Evolutionary conservation across 2,113 vertebrate genomes (phyloP).

Genomic region (Elephas maximus): DNA sequence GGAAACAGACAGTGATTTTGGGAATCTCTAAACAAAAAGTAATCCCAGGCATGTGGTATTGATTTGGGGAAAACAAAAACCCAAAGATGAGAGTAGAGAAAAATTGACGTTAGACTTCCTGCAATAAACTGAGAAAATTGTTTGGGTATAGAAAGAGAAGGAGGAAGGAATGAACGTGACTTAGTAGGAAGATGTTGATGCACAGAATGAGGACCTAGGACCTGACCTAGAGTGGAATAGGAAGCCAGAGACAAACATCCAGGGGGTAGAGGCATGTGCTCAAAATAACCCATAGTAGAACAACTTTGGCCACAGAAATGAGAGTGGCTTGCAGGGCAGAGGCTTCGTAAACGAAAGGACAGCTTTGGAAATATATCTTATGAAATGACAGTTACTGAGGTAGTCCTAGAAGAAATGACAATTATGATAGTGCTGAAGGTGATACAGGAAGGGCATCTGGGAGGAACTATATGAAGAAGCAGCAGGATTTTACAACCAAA

Average conservation of each 20-base stretch:
- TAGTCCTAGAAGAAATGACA: neutral
- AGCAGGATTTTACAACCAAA: neutral
- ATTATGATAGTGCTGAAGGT: neutral
- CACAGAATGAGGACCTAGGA: neutral
- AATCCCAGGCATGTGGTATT: neutral
- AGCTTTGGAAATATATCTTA: neutral
- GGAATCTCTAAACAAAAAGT: neutral
- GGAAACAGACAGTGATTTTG: neutral
- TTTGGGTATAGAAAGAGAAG: neutral
- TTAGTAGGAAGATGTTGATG: neutral
- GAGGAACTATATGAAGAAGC: neutral
- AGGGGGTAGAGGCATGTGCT: neutral
- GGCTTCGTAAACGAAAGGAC: neutral
- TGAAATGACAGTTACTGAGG: neutral
- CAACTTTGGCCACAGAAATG: neutral
- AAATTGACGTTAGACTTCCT: neutral
- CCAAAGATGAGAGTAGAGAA: neutral
- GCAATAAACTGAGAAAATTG: neutral
- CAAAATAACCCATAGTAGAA: neutral
- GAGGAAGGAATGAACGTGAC: neutral
- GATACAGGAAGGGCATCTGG: neutral
- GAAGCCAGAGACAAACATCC: neutral
- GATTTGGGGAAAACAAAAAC: neutral
- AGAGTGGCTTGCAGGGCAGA: neutral
- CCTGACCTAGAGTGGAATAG: neutral